phyloP scores from a whole-genome alignment of 2,888 invertebrate species.

The Sphaerophoria taeniata region DNA sequence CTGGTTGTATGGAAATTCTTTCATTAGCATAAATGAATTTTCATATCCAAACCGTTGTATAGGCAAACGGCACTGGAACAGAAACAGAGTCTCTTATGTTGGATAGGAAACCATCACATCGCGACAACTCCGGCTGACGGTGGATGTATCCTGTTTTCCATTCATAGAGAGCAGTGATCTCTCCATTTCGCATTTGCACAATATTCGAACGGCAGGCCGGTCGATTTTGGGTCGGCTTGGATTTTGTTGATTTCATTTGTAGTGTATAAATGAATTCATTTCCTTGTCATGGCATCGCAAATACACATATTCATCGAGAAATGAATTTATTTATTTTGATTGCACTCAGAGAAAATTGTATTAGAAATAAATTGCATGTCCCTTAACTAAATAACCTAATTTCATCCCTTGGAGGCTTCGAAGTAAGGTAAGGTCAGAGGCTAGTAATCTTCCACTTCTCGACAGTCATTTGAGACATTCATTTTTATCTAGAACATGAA shows the following conservation, averaged over 20 bases:
- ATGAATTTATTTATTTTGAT: slow-evolving; percentile 62
- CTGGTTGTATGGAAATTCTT: slow-evolving; percentile 80
- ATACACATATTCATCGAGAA: slow-evolving; percentile 54
- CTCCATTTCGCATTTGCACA: slow-evolving; percentile 23
- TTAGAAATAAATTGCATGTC: too few relatives aligned
- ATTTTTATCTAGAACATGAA: too few relatives aligned
- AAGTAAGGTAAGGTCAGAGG: too few relatives aligned
- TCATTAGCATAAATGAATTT: slow-evolving; percentile 75
- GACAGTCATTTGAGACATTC: too few relatives aligned
- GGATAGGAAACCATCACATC: neutral
- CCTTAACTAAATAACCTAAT: too few relatives aligned
- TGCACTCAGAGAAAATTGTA: slow-evolving; percentile 14
- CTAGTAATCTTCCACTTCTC: too few relatives aligned
- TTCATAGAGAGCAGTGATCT: slow-evolving; percentile 54
- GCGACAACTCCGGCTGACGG: slow-evolving; percentile 1
- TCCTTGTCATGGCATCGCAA: slow-evolving; percentile 58
- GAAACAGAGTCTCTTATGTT: neutral
- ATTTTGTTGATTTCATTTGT: neutral
- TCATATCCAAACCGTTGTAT: slow-evolving; percentile 43
- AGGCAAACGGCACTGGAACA: neutral
- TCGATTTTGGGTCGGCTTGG: too few relatives aligned
- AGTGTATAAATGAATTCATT: slow-evolving; percentile 70
- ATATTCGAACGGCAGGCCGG: neutral
- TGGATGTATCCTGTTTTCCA: slow-evolving; percentile 47
- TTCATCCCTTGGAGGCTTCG: too few relatives aligned